Evolutionary conservation across 2,888 invertebrate genomes (phyloP), one percentile per base, ranked within the genome.

Genomic region (Atethmia centrago): DNA sequence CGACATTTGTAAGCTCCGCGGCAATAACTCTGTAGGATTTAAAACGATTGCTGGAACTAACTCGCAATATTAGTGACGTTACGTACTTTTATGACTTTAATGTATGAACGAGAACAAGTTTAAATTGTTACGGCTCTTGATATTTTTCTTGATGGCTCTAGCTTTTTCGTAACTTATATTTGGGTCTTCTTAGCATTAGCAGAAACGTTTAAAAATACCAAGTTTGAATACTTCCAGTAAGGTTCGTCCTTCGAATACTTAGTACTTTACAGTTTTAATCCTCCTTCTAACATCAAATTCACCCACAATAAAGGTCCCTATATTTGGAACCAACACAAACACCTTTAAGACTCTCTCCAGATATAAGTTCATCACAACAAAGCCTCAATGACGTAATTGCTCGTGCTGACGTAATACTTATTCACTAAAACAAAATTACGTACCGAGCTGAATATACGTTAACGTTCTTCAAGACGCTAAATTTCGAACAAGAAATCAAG

Each of bases 1-100:
- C 94, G 92, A 94, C 95, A 94, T 95, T 95, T 94, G 95, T 95
- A 94, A 95, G 94, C 93, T 90, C 89, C 85, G 90, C 88, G 89
- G 92, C 90, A 90, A 91, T 93, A 90, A 92, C 90, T 93, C 90
- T 80, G 83, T 81, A 80, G 87, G 90, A 88, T 88, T 92, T 90
- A 85, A 88, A 86, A 79, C 80, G 81, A 85, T 88, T 80, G 81
- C 71, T 78, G 64, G 66, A 81, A 86, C 79, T 86, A 86, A 77
- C 77, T 84, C 45, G 40, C 65, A 25, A 61, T 70, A 74, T 74
- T 82, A 82, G 76, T 85, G 71, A 82, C 80, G 79, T 76, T 73
- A 71, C 70, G 63, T 76, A 66, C 66, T 59, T 79, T 77, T 53
- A 73, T 63, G 68, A 61, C 28, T 74, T 69, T 56, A 47, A 63